These are phyloP conservation scores for Stenolophus ochropezus DNA, from an alignment of 2,888 invertebrate genomes.

Conservation along the genomic window DNA sequence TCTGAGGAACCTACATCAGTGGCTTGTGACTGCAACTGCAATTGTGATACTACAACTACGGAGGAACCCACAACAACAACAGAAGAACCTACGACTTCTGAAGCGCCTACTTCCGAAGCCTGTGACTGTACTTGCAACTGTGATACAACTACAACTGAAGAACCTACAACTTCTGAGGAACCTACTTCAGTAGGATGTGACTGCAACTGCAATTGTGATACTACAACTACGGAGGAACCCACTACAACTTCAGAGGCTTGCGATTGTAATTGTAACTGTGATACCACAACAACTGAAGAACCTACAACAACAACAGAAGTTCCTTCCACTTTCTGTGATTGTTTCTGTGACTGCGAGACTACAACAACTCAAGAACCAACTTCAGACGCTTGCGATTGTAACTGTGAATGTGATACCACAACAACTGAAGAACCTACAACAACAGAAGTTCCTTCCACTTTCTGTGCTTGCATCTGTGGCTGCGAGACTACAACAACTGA, in stretches of 20 bases:
- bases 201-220: neutral
- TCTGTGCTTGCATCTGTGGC: neutral
- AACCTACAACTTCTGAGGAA: neutral
- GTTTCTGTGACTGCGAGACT: neutral
- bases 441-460: neutral
- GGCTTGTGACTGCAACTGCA: neutral
- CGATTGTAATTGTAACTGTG: slow-evolving; percentile 6
- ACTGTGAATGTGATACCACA: neutral
- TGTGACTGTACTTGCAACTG: neutral
- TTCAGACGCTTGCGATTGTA: neutral
- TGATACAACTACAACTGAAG: neutral
- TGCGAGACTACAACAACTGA: neutral
- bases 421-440: neutral
- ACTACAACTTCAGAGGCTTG: neutral
- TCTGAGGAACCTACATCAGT: neutral
- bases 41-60: neutral
- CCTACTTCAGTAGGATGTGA: neutral
- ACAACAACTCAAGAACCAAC: neutral
- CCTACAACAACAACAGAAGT: neutral
- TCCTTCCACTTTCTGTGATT: too few relatives aligned
- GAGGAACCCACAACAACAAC: neutral
- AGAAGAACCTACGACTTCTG: neutral
- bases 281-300: neutral
- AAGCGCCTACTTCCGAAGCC: neutral
- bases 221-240: neutral